phyloP scores from a whole-genome alignment of 2,797 vertebrate species.

The Sternarchorhynchus goeldii region DNA sequence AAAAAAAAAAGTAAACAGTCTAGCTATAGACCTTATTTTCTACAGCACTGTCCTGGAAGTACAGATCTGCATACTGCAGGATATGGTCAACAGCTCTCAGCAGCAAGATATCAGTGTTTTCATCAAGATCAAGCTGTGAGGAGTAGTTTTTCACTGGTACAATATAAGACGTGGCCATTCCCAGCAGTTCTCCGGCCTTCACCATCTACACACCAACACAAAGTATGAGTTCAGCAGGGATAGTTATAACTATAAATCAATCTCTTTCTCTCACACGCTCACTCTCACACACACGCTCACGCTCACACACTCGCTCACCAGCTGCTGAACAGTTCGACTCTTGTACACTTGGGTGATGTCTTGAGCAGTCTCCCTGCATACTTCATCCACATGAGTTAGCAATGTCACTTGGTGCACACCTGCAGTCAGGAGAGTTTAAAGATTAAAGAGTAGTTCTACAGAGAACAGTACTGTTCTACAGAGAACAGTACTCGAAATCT shows the following conservation, averaged over 20 bases:
- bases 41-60: conserved; percentile 66
- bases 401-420: conserved; percentile 75
- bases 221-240: neutral
- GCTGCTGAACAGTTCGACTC: conserved; percentile 49
- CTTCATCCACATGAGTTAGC: conserved; percentile 70
- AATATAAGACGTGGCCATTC: conserved; percentile 80
- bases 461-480: neutral
- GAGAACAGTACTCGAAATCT: neutral
- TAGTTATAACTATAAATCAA: neutral
- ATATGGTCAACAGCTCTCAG: conserved; percentile 75
- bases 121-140: conserved; percentile 70
- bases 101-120: conserved; percentile 74
- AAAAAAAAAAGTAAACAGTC: no score
- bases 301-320: conserved; percentile 48
- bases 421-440: conserved; percentile 35
- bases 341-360: conserved; percentile 63
- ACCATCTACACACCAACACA: conserved; percentile 66
- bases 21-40: neutral
- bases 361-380: conserved; percentile 52
- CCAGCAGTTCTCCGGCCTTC: conserved; percentile 72
- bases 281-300: no score
- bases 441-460: neutral
- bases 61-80: conserved; percentile 74
- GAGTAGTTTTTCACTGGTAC: conserved; percentile 82
- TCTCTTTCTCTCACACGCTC: no score